phyloP scores from a whole-genome alignment of 2,888 invertebrate genomes.

The Drosophila quinaria region DNA sequence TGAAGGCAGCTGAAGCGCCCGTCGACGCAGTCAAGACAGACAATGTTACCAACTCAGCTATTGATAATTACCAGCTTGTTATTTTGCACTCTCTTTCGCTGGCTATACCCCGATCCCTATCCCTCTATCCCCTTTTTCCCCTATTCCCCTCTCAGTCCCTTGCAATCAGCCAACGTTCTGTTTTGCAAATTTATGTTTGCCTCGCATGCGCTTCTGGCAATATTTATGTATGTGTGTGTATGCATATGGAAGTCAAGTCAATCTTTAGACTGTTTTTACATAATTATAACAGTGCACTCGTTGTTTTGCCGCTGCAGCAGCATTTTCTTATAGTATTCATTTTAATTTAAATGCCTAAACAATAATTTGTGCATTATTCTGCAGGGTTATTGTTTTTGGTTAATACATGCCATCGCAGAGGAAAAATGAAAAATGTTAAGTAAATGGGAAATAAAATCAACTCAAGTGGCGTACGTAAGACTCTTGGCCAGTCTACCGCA shows the following conservation, averaged over 20 bases:
- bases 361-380: constrained; percentile 79
- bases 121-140: background rate
- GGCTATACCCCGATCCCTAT: no score
- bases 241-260: constrained; percentile 76
- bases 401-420: constrained; percentile 64
- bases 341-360: constrained; percentile 81
- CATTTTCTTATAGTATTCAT: constrained; percentile 39
- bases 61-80: constrained; percentile 78
- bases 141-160: background rate
- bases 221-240: constrained; percentile 25
- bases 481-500: constrained; percentile 19
- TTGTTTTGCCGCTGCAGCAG: constrained; percentile 51
- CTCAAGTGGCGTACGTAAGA: constrained; percentile 48
- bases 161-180: constrained; percentile 7
- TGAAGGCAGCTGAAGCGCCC: constrained; percentile 13
- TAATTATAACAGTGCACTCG: constrained; percentile 77
- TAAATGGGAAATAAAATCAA: constrained; percentile 28
- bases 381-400: constrained; percentile 78
- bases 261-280: constrained; percentile 81
- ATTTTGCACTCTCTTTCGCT: constrained; percentile 44
- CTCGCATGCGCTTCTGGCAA: constrained; percentile 67
- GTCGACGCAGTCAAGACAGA: constrained; percentile 61
- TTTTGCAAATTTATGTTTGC: constrained; percentile 72
- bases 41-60: constrained; percentile 79
- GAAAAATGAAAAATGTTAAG: background rate